phyloP scores from a whole-genome alignment of 2,797 vertebrate species.

The Lagocephalus sceleratus region DNA sequence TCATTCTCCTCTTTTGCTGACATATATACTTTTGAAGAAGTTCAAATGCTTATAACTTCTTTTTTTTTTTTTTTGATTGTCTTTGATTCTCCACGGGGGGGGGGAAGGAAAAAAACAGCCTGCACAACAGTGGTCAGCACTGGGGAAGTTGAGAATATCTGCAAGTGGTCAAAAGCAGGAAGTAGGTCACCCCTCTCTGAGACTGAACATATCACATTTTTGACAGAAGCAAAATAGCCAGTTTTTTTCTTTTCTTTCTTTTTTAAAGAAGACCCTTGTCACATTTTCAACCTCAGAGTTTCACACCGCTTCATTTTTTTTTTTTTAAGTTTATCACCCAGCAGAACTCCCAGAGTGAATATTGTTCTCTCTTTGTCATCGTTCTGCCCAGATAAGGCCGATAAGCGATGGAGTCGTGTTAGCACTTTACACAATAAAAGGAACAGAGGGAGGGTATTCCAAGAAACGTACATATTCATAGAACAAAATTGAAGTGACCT shows the following conservation, averaged over 20 bases:
- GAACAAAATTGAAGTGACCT: neutral
- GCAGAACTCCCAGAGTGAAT: constrained; percentile 58
- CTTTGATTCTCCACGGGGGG: neutral
- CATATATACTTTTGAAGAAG: no score
- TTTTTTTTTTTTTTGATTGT: neutral
- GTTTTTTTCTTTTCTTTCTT: no score
- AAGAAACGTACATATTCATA: neutral
- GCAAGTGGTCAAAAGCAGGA: constrained; percentile 45
- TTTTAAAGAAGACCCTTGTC: neutral
- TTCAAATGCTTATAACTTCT: no score
- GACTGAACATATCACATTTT: constrained; percentile 14
- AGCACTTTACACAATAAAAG: constrained; percentile 42
- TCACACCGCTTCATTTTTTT: constrained; percentile 22
- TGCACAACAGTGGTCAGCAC: constrained; percentile 23
- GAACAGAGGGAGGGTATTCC: constrained; percentile 31
- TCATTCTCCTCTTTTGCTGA: neutral
- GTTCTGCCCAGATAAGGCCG: constrained; percentile 52
- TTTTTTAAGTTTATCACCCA: constrained; percentile 35
- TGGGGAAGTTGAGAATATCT: constrained; percentile 51
- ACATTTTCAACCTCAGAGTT: constrained; percentile 13
- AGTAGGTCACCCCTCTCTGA: constrained; percentile 14
- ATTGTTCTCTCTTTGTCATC: constrained; percentile 70
- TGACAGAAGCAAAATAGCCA: constrained; percentile 9
- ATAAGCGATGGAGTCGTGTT: constrained; percentile 59
- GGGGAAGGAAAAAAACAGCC: neutral